Evolutionary conservation across 64 coral and sea anemone species (phyloP), one percentile per base, ranked within the genome.

Genomic region (Stichodactyla mertensii): DNA sequence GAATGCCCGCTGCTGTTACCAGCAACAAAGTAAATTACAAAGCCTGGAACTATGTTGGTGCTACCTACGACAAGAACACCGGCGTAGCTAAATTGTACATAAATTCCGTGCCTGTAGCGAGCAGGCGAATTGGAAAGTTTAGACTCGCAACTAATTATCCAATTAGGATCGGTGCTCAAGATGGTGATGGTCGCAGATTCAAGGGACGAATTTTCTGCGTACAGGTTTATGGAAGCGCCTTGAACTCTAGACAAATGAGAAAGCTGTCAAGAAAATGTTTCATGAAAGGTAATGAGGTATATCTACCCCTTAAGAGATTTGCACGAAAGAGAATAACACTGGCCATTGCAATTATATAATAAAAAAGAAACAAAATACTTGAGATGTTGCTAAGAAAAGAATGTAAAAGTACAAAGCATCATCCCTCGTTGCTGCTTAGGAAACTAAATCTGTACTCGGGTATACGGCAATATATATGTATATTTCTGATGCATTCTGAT

Each of bases 31-130:
- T 91, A 10, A 83, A 84, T 18, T 92, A 87, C 24, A 70, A 61
- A 23, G 93, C 93, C 6, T 95, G 93, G 93, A 95, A 92, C 66
- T 92, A 89, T 55, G 93, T 95, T 4, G 93, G 89, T 55, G 86
- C 93, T 45, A 89, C 89, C 0, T 95, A 92, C 51, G 52, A 95
- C 77, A 45, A 71, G 12, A 80, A 77, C 11, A 92, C 78, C 2
- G 90, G 93, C 0, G 52, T 89, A 9, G 93, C 90, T 36, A 87
- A 71, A 4, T 56, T 95, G 51, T 92, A 86, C 77, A 77, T 95
- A 8, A 92, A 95, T 57, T 88, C 86, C 6, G 64, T 58, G 57
- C 78, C n/a, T 10, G 87, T 95, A 66, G 87, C 77, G 26, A 51
- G 24, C 4, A 89, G 24, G 78, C 77, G 89, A 9, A 89, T 95